Conservation (phyloP, 2,113 vertebrate species). For the Carassius auratus region DNA sequence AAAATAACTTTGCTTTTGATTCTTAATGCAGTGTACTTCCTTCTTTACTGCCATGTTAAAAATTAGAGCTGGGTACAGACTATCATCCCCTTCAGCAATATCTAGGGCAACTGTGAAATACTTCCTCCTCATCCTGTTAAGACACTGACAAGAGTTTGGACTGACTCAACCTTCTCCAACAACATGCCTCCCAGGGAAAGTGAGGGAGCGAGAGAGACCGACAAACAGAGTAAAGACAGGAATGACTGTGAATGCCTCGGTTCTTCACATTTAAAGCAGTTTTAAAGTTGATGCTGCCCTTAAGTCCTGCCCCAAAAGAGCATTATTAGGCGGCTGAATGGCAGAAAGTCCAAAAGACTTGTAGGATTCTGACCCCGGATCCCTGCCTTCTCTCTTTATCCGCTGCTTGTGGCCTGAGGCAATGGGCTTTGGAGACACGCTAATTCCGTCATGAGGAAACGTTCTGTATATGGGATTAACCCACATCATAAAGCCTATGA, state of each 20-base stretch:
- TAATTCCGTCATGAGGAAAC: slow-evolving; percentile 42
- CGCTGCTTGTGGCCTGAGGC: slow-evolving; percentile 16
- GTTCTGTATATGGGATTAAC: slow-evolving; percentile 13
- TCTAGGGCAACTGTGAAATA: slow-evolving; percentile 23
- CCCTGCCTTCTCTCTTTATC: slow-evolving; percentile 29
- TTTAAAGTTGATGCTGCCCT: slow-evolving; percentile 3
- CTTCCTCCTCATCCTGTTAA: slow-evolving; percentile 10
- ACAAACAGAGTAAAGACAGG: neutral
- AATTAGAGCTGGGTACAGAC: slow-evolving; percentile 20
- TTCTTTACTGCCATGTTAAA: neutral
- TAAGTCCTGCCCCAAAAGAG: neutral
- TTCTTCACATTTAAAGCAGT: neutral
- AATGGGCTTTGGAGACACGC: slow-evolving; percentile 27
- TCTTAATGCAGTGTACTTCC: slow-evolving; percentile 4
- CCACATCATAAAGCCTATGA: slow-evolving; percentile 41
- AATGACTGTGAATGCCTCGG: neutral
- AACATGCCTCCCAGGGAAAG: slow-evolving; percentile 21
- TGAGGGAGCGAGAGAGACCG: neutral
- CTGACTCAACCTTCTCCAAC: slow-evolving; percentile 18
- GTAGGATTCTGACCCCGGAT: neutral
- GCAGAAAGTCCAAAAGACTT: neutral
- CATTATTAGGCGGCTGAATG: neutral
- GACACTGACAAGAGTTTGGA: slow-evolving; percentile 33
- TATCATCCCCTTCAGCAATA: slow-evolving; percentile 17
- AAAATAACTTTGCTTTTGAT: neutral